These are phyloP conservation scores for Aplysina aerophoba DNA, from an alignment of 37 sponge, comb jelly and placozoan species.

Conservation along the genomic window DNA sequence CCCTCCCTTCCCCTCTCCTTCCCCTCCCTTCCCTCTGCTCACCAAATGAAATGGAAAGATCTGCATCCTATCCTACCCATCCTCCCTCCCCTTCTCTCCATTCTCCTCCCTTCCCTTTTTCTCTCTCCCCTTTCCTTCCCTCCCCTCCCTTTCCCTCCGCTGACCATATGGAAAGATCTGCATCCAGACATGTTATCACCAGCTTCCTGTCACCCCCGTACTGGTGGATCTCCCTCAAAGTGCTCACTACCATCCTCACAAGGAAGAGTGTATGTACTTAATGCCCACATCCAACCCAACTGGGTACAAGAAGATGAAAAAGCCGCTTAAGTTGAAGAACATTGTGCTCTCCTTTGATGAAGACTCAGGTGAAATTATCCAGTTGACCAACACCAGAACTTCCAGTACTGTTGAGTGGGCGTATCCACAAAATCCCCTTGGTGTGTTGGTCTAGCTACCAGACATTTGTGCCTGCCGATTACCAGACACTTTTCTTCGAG, in stretches of 20 bases:
- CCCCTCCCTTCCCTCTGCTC: background rate
- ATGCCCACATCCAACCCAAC: too few relatives aligned
- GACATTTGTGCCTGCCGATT: slow-evolving; percentile 51
- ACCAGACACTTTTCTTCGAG: slow-evolving; percentile 18
- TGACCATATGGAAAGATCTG: slow-evolving; percentile 34
- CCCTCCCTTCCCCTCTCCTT: background rate
- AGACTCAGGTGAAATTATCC: slow-evolving; percentile 25
- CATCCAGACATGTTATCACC: background rate
- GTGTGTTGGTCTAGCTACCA: slow-evolving; percentile 41
- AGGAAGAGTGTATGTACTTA: background rate
- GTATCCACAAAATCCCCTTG: slow-evolving; percentile 27
- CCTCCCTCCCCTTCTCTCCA: background rate
- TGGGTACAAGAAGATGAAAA: slow-evolving; percentile 21
- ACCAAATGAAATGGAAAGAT: too few relatives aligned
- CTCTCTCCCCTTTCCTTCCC: background rate
- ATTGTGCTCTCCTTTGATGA: slow-evolving; percentile 43
- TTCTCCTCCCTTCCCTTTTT: background rate
- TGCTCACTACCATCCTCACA: background rate
- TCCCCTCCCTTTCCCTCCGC: slow-evolving; percentile 30
- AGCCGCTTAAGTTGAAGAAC: slow-evolving; percentile 31
- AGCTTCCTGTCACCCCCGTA: background rate
- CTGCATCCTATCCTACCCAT: too few relatives aligned
- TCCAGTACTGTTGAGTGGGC: slow-evolving; percentile 9
- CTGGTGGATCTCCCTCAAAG: background rate
- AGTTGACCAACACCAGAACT: slow-evolving; percentile 16